These are phyloP conservation scores for Apodemus speciosus DNA, from an alignment of 2,113 vertebrate species.

Conservation along the genomic window DNA sequence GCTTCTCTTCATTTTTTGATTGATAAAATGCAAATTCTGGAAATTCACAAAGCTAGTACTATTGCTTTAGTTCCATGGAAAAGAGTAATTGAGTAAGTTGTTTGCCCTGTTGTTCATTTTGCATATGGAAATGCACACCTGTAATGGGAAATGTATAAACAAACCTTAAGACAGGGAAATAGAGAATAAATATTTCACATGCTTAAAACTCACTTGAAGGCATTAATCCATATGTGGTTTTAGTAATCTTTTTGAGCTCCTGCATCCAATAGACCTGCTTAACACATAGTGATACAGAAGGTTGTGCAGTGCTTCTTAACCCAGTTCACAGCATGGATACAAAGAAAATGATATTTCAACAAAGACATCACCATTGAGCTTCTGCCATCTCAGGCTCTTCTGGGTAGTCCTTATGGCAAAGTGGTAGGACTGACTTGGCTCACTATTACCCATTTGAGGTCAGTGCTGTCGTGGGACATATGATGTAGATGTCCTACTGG, in stretches of 20 bases:
- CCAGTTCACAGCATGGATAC: background rate
- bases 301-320: background rate
- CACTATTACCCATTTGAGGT: background rate
- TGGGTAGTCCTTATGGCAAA: background rate
- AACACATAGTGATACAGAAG: constrained; percentile 1
- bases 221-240: background rate
- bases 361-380: background rate
- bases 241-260: background rate
- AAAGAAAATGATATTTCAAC: constrained; percentile 7
- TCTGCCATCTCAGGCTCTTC: background rate
- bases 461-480: background rate
- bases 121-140: constrained; percentile 35
- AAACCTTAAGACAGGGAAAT: constrained; percentile 13
- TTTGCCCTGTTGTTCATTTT: constrained; percentile 52
- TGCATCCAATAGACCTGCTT: background rate
- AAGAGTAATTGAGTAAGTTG: background rate
- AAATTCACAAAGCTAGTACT: background rate
- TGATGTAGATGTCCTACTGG: background rate
- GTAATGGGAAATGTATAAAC: background rate
- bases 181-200: constrained; percentile 33
- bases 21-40: constrained; percentile 35
- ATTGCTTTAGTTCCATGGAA: background rate
- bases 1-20: constrained; percentile 32
- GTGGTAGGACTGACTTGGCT: background rate
- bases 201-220: constrained; percentile 39